Evolutionary conservation across 92 coral and sea anemone genomes (phyloP).

Genomic region (Umimayanthus chanpuru): DNA sequence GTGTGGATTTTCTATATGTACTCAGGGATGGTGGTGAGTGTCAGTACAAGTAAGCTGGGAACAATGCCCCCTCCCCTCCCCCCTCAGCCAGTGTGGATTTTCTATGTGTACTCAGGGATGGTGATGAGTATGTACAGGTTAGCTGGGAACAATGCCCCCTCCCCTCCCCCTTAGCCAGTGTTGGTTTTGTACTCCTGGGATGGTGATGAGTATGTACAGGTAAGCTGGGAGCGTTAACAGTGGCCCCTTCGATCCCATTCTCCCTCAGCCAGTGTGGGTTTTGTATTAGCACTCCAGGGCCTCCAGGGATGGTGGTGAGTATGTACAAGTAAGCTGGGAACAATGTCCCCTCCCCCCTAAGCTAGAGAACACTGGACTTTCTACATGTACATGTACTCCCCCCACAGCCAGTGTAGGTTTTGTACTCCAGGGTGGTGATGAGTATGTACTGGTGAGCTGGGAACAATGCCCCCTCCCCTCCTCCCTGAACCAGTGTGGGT

Average conservation of each 20-base stretch:
- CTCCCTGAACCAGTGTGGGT: constrained; percentile 67
- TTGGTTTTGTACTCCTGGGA: constrained; percentile 78
- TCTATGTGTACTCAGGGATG: constrained; percentile 89
- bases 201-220: constrained; percentile 88
- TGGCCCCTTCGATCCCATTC: too few species aligned
- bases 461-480: neutral
- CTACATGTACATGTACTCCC: neutral
- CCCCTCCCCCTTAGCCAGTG: constrained; percentile 61
- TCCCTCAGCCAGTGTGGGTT: constrained; percentile 84
- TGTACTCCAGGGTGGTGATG: constrained; percentile 83
- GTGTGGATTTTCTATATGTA: constrained; percentile 82
- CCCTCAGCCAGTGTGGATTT: constrained; percentile 75
- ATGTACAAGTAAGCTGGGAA: constrained; percentile 61
- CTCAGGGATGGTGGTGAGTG: constrained; percentile 86
- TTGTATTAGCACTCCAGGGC: too few species aligned
- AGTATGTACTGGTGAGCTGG: constrained; percentile 69
- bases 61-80: neutral
- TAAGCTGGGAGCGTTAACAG: too few species aligned
- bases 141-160: neutral
- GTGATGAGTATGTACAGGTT: constrained; percentile 87
- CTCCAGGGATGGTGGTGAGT: constrained; percentile 85
- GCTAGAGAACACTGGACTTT: constrained; percentile 26
- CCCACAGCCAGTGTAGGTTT: constrained; percentile 68
- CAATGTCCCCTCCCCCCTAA: neutral
- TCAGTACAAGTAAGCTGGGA: neutral